Evolutionary conservation across 2,113 vertebrate species (phyloP).

Genomic region (Eulacestoma nigropectus): DNA sequence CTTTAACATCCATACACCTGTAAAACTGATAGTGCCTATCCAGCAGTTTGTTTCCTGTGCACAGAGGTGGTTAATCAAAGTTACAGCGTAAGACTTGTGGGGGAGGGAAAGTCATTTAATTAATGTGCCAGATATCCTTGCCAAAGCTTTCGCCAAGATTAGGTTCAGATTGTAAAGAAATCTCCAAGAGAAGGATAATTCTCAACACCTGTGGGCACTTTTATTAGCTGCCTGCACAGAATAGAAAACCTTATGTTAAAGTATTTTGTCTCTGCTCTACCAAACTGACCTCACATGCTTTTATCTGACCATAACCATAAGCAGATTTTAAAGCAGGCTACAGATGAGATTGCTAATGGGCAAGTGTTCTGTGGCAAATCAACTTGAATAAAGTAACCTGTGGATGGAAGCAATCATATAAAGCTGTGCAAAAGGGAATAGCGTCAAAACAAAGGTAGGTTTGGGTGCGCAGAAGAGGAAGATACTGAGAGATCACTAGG

Average conservation of each 20-base stretch:
- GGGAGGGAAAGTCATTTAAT: conserved; percentile 37
- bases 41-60: conserved; percentile 3
- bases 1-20: conserved; percentile 45
- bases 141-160: conserved; percentile 63
- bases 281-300: conserved; percentile 41
- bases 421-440: neutral
- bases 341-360: conserved; percentile 19
- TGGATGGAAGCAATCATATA: conserved; percentile 29
- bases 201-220: conserved; percentile 59
- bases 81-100: conserved; percentile 15
- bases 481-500: neutral
- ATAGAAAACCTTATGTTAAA: conserved; percentile 56
- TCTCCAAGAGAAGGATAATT: conserved; percentile 57
- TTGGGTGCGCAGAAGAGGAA: neutral
- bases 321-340: conserved; percentile 48
- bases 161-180: conserved; percentile 62
- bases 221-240: conserved; percentile 54
- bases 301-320: conserved; percentile 52
- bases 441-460: neutral
- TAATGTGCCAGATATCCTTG: conserved; percentile 56
- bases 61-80: conserved; percentile 50
- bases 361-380: conserved; percentile 9
- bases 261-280: conserved; percentile 25
- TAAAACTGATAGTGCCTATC: conserved; percentile 20
- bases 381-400: neutral